phyloP scores from a whole-genome alignment of 2,113 vertebrate genomes.

The Atherinomorus stipes region DNA sequence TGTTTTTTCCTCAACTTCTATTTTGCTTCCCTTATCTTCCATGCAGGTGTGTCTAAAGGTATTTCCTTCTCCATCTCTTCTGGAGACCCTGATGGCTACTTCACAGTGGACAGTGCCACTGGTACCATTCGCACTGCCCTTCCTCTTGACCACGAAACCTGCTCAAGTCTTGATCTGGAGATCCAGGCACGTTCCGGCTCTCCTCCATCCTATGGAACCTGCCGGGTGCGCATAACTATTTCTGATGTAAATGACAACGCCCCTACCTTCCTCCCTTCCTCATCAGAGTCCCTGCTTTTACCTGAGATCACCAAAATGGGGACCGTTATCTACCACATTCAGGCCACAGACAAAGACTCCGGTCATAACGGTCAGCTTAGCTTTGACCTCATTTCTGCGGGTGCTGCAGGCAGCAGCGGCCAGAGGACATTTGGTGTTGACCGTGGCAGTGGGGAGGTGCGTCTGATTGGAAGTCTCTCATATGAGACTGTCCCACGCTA shows the following conservation, averaged over 20 bases:
- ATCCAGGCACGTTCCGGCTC: slow-evolving; percentile 91
- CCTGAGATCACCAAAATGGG: slow-evolving; percentile 90
- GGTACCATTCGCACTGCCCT: slow-evolving; percentile 88
- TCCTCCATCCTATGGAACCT: slow-evolving; percentile 89
- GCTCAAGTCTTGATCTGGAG: slow-evolving; percentile 87
- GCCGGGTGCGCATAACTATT: slow-evolving; percentile 87
- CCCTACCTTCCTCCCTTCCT: slow-evolving; percentile 86
- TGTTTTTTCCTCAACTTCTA: background rate
- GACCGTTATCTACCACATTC: slow-evolving; percentile 87
- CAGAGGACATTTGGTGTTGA: slow-evolving; percentile 89
- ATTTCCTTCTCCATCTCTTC: slow-evolving; percentile 91
- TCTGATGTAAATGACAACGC: slow-evolving; percentile 93
- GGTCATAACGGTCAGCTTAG: slow-evolving; percentile 90
- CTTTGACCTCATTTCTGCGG: slow-evolving; percentile 86
- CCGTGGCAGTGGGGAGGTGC: slow-evolving; percentile 86
- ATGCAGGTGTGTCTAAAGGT: slow-evolving; percentile 84
- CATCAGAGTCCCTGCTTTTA: slow-evolving; percentile 91
- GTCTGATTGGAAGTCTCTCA: slow-evolving; percentile 83
- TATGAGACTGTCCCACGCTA: slow-evolving; percentile 84
- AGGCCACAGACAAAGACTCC: slow-evolving; percentile 89
- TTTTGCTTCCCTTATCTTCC: background rate
- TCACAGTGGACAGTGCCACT: slow-evolving; percentile 86
- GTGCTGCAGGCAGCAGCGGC: slow-evolving; percentile 76
- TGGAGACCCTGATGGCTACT: slow-evolving; percentile 92
- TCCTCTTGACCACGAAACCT: slow-evolving; percentile 91